Evolutionary conservation across 2,888 invertebrate genomes (phyloP), one percentile per base, ranked within the genome.

Genomic region (Lochmaea capreae): DNA sequence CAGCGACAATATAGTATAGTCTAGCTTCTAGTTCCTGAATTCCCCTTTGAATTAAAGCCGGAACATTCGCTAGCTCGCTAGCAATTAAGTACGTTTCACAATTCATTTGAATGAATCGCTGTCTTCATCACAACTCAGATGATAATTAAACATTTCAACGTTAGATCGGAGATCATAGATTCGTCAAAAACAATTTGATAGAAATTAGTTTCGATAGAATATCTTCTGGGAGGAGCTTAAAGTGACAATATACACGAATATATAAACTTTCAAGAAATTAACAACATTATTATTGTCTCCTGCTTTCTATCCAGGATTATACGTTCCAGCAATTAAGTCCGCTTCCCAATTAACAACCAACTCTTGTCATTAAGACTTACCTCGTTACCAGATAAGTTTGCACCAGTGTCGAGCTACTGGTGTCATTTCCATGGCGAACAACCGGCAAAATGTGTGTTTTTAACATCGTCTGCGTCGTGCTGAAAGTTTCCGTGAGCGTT

Each of bases 391-490:
- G 91, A 87, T 96, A 97, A 0, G 97, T 96, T 88, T 97, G 97
- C 3, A 96, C 93, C 65, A 97, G 89, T 0, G 97, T 97, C 80
- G 95, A 88, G 75, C 91, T 93, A 67, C 91, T 92, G 0, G 95
- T 95, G 79, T 95, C 91, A 74, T 92, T 92, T 16, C 91, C 91
- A 74, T 92, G 92, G 77, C 91, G 91, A 54, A 96, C 90, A 1
- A 97, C 92, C 0, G 97, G 97, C 67, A 97, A 88, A 75, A 97
- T 92, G 84, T 97, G 96, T 0, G 97, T 97, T 87, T 96, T 96
- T 18, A 96, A 88, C 89, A 96, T 92, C 11, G 94, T 90, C 86
- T 97, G 95, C 0, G 96, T 96, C 6, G 97, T 96, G 81, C 96
- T 96, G 87, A 96, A 97, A 3, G 96, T 96, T 87, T 97, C 96